Base-by-base conservation (phyloP, 2,888 invertebrate species). In the Sisyra nigra region DNA sequence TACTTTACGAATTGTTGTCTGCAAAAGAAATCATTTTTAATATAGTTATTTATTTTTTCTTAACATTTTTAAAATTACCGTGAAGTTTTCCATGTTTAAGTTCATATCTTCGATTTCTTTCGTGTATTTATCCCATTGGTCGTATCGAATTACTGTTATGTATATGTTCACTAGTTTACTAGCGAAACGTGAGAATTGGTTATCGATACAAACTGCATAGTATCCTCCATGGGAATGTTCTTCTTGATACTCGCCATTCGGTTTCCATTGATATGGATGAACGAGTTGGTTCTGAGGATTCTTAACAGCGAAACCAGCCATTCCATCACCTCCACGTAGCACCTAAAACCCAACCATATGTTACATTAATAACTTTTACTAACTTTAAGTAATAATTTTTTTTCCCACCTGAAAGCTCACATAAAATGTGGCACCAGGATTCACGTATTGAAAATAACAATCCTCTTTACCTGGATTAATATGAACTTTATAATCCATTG, bases 401-500 rank as follows among this genome's bases (percentile, higher is more conserved):
- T 41, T 45, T 48, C 63, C 53, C 63, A 91, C 93, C 75, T 92
- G 91, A 65, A 89, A 92, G 53, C 89, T 88, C 47, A 91, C 87
- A 65, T 89, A 92, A 59, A 94, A 84, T 46, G 89, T 89, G 15
- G 92, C 89, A 42, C 88, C 88, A 44, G 82, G 77, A 55, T 89
- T 85, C 46, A 92, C 89, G 67, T 84, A 89, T 68, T 94, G 93
- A 62, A 77, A 91, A 64, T 92, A 94, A 65, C 94, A 94, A 57
- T 94, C 93, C 64, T 93, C 92, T 58, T 79, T 81, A 45, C 92
- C 91, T n/a, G 92, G 86, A 55, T 89, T 89, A 48, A 94, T 80
- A 62, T 92, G 86, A 30, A 94, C 85, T 66, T 92, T 92, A 60
- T 94, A 94, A 59, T 93, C 93, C 83, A 92, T 89, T 2, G 89